phyloP scores from a whole-genome alignment of 2,797 vertebrate genomes.

The Huso huso region DNA sequence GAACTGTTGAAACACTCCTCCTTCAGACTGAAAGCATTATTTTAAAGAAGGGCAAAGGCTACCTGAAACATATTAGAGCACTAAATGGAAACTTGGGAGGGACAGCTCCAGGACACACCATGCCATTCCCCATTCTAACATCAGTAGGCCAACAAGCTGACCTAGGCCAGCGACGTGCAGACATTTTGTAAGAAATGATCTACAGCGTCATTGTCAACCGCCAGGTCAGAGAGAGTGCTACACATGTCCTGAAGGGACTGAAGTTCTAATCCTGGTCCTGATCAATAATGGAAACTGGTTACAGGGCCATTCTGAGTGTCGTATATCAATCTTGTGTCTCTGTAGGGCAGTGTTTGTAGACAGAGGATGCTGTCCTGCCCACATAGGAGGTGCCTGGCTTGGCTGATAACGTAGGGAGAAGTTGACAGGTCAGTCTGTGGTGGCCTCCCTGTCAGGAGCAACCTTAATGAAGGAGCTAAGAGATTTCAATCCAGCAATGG shows the following conservation, averaged over 20 bases:
- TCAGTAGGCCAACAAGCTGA: background rate
- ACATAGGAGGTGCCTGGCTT: background rate
- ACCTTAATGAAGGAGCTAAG: background rate
- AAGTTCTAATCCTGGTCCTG: constrained; percentile 49
- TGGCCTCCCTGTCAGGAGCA: background rate
- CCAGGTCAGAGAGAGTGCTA: constrained; percentile 60
- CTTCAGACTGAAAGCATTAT: too few relatives aligned
- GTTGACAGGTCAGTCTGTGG: background rate
- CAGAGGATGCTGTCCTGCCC: constrained; percentile 9
- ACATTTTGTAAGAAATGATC: constrained; percentile 33
- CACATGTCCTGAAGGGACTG: constrained; percentile 55
- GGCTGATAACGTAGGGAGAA: background rate
- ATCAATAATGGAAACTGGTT: constrained; percentile 44
- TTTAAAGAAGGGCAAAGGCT: constrained; percentile 7
- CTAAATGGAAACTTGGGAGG: constrained; percentile 19
- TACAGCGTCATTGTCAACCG: constrained; percentile 39
- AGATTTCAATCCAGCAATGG: background rate
- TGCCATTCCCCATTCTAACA: background rate
- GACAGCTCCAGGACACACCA: constrained; percentile 6
- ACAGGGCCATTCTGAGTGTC: constrained; percentile 42
- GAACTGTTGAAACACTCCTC: too few relatives aligned
- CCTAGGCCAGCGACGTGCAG: constrained; percentile 16
- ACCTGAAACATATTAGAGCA: constrained; percentile 15
- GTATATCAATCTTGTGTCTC: constrained; percentile 45
- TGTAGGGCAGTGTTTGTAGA: constrained; percentile 34